These are phyloP conservation scores for Lithophane socia DNA, from an alignment of 2,888 invertebrate species.

Conservation along the genomic window DNA sequence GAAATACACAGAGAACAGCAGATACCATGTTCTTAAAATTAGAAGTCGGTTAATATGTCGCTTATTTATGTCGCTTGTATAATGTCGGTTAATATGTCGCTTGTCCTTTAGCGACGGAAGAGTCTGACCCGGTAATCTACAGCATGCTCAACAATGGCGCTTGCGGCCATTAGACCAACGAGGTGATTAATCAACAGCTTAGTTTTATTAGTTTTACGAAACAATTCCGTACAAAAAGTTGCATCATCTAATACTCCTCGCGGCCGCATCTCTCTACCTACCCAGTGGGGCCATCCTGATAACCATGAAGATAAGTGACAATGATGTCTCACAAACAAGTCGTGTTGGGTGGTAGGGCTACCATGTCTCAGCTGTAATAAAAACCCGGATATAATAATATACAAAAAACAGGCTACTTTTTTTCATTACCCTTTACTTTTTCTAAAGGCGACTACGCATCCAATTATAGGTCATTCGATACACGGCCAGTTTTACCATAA, in stretches of 20 bases:
- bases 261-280: conserved; percentile 15
- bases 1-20: not conserved
- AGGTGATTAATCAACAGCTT: not conserved
- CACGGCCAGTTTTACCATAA: too few species aligned
- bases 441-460: not conserved
- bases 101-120: too few species aligned
- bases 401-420: not conserved
- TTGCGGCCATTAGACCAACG: not conserved
- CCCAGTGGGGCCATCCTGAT: conserved; percentile 42
- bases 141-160: not conserved
- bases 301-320: conserved; percentile 51
- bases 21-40: not conserved
- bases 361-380: not conserved
- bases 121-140: not conserved
- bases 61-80: too few species aligned
- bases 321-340: conserved; percentile 52
- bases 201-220: not conserved
- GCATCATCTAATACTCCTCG: conserved; percentile 28
- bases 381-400: not conserved
- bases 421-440: not conserved
- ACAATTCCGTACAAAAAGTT: conserved; percentile 15
- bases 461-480: too few species aligned
- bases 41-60: not conserved
- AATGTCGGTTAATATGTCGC: not conserved
- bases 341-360: conserved; percentile 25